A percentile compares a stretch with the other conserved stretches of the same genome.
Conservation (phyloP, 1,140 invertebrate species). For the Marisa cornuarietis region DNA sequence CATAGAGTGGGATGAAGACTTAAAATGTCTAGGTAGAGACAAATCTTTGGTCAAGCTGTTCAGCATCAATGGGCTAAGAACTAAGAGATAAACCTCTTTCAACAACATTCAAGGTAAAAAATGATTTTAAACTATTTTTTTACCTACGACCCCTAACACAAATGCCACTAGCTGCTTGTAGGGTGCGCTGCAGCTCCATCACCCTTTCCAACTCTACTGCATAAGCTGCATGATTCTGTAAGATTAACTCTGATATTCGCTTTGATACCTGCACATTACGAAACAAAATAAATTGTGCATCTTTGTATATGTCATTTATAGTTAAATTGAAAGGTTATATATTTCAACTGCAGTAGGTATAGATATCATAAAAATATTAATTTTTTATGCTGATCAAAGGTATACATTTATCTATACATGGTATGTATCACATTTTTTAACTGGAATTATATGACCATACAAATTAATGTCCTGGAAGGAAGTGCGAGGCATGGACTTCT, state of each 20-base stretch:
- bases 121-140: too few species aligned
- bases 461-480: background rate
- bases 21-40: too few species aligned
- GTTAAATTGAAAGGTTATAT: background rate
- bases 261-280: conserved; percentile 72
- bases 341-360: background rate
- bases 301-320: background rate
- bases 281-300: background rate
- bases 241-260: conserved; percentile 88
- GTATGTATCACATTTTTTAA: background rate
- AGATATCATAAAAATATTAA: background rate
- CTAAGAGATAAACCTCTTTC: background rate
- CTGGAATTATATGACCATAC: background rate
- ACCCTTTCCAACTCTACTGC: conserved; percentile 85
- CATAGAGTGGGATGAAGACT: background rate
- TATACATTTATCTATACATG: background rate
- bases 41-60: too few species aligned
- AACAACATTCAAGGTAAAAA: background rate
- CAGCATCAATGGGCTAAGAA: too few species aligned
- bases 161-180: conserved; percentile 68
- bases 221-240: conserved; percentile 87
- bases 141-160: conserved; percentile 61
- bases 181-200: conserved; percentile 78
- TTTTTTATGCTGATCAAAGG: background rate
- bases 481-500: background rate